These are phyloP conservation scores for Synanceia verrucosa DNA, from an alignment of 2,797 vertebrate genomes.

Conservation along the genomic window DNA sequence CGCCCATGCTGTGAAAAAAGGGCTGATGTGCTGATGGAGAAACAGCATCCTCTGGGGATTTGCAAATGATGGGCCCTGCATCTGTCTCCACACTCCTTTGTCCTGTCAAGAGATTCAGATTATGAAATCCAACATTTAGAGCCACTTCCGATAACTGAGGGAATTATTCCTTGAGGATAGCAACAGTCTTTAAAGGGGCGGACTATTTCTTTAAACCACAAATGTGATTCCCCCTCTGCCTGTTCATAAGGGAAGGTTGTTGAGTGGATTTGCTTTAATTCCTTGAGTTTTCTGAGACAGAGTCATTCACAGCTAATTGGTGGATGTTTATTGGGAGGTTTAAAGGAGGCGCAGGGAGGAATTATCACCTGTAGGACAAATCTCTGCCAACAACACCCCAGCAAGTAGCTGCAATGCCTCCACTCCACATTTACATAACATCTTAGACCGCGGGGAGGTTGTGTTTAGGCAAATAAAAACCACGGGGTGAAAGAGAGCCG, in stretches of 20 bases:
- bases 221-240: neutral
- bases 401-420: conserved; percentile 66
- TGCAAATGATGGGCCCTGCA: conserved; percentile 78
- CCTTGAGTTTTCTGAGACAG: conserved; percentile 43
- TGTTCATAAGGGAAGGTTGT: conserved; percentile 1
- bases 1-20: conserved; percentile 81
- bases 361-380: conserved; percentile 79
- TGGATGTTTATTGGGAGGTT: conserved; percentile 81
- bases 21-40: conserved; percentile 81
- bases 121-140: conserved; percentile 29
- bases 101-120: conserved; percentile 56
- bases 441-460: conserved; percentile 64
- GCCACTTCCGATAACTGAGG: neutral
- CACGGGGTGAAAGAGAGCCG: conserved; percentile 60
- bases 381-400: conserved; percentile 69
- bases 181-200: neutral
- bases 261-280: conserved; percentile 62
- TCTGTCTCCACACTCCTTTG: conserved; percentile 69
- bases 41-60: conserved; percentile 80
- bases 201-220: neutral
- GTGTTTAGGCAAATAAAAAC: conserved; percentile 59
- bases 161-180: neutral
- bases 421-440: conserved; percentile 76
- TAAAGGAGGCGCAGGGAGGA: conserved; percentile 71
- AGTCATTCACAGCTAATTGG: conserved; percentile 43